Conservation (phyloP, 2,888 invertebrate genomes). For the Bellardia pandia region DNA sequence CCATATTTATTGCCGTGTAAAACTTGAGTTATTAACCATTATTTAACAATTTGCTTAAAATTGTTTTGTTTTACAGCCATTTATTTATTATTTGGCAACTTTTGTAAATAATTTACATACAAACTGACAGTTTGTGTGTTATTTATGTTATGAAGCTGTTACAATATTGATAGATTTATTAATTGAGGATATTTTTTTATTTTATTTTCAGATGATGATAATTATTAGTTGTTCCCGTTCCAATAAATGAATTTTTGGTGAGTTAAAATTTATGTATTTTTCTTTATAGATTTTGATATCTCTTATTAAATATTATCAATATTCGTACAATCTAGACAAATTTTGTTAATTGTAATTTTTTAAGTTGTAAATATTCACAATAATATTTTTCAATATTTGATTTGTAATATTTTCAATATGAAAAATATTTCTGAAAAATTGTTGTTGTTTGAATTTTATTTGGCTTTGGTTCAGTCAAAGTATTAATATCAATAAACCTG, state of each 20-base stretch:
- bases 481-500: too few relatives aligned
- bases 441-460: too few relatives aligned
- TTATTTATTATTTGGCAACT: slow-evolving; percentile 46
- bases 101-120: slow-evolving; percentile 23
- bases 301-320: too few relatives aligned
- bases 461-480: too few relatives aligned
- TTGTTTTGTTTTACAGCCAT: slow-evolving; percentile 19
- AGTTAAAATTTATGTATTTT: background rate
- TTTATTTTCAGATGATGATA: slow-evolving; percentile 6
- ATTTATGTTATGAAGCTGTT: slow-evolving; percentile 37
- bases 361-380: too few relatives aligned
- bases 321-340: too few relatives aligned
- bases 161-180: slow-evolving; percentile 47
- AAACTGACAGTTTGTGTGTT: slow-evolving; percentile 16
- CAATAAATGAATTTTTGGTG: background rate
- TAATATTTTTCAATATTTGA: too few relatives aligned
- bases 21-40: slow-evolving; percentile 68
- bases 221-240: too few relatives aligned
- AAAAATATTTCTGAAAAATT: too few relatives aligned
- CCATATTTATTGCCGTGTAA: slow-evolving; percentile 62
- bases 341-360: too few relatives aligned
- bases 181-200: slow-evolving; percentile 9
- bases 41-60: slow-evolving; percentile 59
- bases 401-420: too few relatives aligned
- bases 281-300: too few relatives aligned